These are phyloP conservation scores for Gallinago jamesoni DNA, from an alignment of 2,113 vertebrate genomes.

Conservation along the genomic window DNA sequence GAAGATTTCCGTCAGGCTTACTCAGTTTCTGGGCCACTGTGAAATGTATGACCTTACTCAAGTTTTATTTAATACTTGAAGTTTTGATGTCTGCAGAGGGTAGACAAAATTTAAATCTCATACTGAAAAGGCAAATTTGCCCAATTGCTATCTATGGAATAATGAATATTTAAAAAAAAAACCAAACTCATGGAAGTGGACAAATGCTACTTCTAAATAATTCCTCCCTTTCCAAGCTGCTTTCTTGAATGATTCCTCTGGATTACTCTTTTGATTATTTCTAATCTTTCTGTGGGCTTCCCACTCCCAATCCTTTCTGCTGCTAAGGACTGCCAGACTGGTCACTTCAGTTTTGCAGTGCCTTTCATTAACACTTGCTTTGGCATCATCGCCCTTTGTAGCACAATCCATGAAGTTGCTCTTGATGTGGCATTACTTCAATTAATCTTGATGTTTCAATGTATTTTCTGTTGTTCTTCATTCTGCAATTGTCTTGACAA, in stretches of 20 bases:
- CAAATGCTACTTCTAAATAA: not conserved
- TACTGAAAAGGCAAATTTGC: not conserved
- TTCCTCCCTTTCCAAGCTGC: not conserved
- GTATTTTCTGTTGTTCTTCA: slow-evolving; percentile 14
- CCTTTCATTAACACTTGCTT: not conserved
- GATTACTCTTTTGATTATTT: not conserved
- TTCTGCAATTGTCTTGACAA: slow-evolving; percentile 33
- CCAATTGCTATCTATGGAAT: not conserved
- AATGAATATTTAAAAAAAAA: not conserved
- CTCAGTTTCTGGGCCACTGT: not conserved
- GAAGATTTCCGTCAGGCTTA: not conserved
- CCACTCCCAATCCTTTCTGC: not conserved
- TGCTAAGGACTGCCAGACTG: not conserved
- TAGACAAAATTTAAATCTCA: not conserved
- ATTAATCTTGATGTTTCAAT: not conserved
- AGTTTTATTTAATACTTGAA: not conserved
- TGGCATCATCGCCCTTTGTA: not conserved
- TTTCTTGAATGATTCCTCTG: not conserved
- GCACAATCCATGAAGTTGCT: not conserved
- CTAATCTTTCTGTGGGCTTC: not conserved
- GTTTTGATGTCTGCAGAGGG: not conserved
- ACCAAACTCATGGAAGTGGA: not conserved
- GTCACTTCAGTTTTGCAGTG: not conserved
- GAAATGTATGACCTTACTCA: not conserved
- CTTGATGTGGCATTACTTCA: slow-evolving; percentile 3